Evolutionary conservation across 2,888 invertebrate genomes (phyloP), one percentile per base, ranked within the genome.

Genomic region (Amblyjoppa fuscipennis): DNA sequence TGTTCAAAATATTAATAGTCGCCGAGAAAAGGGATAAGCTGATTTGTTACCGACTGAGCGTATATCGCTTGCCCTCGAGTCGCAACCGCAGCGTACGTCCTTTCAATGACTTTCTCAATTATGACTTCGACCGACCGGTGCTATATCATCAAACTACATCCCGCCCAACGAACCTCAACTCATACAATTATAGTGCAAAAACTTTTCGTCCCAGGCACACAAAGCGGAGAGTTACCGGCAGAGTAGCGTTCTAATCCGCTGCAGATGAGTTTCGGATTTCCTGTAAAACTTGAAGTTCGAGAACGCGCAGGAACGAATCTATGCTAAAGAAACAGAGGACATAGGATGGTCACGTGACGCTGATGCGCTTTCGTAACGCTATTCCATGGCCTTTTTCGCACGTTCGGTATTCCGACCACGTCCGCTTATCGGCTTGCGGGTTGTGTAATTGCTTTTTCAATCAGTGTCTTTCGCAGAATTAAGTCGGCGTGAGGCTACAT

Each of bases 71-170:
- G 3, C 34, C 34, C 74, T 56, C 74, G 16, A 74, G 74, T 16
- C 45, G 11, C 59, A 41, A 7, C 53, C 25, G 25, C 31, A 28
- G 41, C 64, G 28, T 45, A 56, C 31, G 28, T 11, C 28, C 20
- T n/a, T 20, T 73, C 74, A 74, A 80, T 81, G 59, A 74, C 73
- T 74, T 68, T 74, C 53, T 45, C 53, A 59, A 81, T 59, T 34
- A 64, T 80, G 69, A 38, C 69, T 49, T 75, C 38, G 66, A 74
- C 45, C 74, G 45, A 7, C 6, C 20, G n/a, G 25, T n/a, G 0
- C 56, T 20, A 41, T 53, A 38, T 56, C 28, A 20, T 56, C 1
- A 25, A 56, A 56, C 25, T 25, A 25, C 56, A 53, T 53, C 5
- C n/a, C 53, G 2, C n/a, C 6, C 20, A 20, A 20, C 53, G 1